Conservation (phyloP, 2,888 invertebrate species). For the Quadroppia sp. region DNA sequence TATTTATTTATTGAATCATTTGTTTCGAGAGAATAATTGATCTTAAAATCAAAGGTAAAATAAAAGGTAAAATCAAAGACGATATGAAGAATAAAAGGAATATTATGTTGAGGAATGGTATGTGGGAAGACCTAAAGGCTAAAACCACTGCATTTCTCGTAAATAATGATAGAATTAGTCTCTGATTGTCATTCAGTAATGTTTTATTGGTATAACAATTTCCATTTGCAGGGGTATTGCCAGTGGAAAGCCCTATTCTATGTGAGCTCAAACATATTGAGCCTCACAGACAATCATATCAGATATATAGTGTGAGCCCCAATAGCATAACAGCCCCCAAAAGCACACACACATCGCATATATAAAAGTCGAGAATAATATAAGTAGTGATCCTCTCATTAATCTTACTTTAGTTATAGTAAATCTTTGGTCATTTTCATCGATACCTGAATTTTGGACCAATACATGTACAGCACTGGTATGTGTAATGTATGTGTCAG, state of each 20-base stretch:
- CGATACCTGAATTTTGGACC: slow-evolving; percentile 5
- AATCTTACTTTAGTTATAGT: slow-evolving; percentile 32
- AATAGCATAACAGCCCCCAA: too few species aligned
- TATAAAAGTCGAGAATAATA: slow-evolving; percentile 26
- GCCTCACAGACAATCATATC: slow-evolving; percentile 3
- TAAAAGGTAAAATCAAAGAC: not conserved
- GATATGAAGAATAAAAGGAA: not conserved
- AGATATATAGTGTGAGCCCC: not conserved
- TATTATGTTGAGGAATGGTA: not conserved
- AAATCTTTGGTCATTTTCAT: slow-evolving; percentile 33
- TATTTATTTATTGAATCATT: slow-evolving; percentile 15
- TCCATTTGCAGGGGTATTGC: not conserved
- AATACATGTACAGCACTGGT: not conserved
- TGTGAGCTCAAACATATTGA: too few species aligned
- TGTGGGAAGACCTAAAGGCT: not conserved
- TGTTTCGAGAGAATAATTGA: not conserved
- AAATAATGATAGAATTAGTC: slow-evolving; percentile 23
- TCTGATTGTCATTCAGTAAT: slow-evolving; percentile 21
- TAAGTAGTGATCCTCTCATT: slow-evolving; percentile 33
- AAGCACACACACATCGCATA: not conserved
- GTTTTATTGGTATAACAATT: slow-evolving; percentile 22
- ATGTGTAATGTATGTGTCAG: not conserved
- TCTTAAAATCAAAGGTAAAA: slow-evolving; percentile 13
- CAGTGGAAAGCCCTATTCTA: not conserved
- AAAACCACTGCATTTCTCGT: not conserved